phyloP scores from a whole-genome alignment of 2,797 vertebrate genomes.

The Rhinichthys osculus region DNA sequence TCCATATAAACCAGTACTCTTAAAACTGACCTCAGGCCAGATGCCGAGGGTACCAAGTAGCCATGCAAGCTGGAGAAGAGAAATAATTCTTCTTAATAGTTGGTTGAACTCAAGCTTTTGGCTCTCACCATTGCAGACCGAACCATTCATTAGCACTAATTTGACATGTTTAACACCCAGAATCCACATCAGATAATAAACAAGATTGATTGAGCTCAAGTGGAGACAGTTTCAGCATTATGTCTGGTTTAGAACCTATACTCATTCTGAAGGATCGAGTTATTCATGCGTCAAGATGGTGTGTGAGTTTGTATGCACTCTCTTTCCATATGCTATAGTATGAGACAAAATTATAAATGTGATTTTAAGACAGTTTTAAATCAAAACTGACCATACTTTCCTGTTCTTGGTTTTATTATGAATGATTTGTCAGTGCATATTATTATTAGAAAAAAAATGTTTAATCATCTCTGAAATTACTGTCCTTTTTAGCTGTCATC shows the following conservation, averaged over 20 bases:
- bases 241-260: conserved; percentile 1
- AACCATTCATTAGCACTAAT: conserved; percentile 65
- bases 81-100: conserved; percentile 53
- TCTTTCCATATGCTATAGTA: not conserved
- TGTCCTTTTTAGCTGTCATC: not conserved
- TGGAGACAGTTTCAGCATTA: conserved; percentile 55
- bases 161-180: conserved; percentile 63
- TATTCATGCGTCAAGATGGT: conserved; percentile 13
- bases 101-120: conserved; percentile 32
- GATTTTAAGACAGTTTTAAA: not conserved
- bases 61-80: not conserved
- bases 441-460: not conserved
- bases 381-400: not conserved
- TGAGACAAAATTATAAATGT: not conserved
- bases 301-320: conserved; percentile 67
- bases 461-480: not conserved
- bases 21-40: conserved; percentile 31
- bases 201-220: conserved; percentile 55
- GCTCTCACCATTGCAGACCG: conserved; percentile 32
- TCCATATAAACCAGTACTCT: not conserved
- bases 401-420: not conserved
- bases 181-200: conserved; percentile 54
- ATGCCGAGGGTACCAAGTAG: not conserved
- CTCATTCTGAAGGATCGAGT: conserved; percentile 45
- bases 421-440: not conserved